These are phyloP conservation scores for Holotrichia oblita DNA, from an alignment of 1,140 invertebrate genomes.

Conservation along the genomic window DNA sequence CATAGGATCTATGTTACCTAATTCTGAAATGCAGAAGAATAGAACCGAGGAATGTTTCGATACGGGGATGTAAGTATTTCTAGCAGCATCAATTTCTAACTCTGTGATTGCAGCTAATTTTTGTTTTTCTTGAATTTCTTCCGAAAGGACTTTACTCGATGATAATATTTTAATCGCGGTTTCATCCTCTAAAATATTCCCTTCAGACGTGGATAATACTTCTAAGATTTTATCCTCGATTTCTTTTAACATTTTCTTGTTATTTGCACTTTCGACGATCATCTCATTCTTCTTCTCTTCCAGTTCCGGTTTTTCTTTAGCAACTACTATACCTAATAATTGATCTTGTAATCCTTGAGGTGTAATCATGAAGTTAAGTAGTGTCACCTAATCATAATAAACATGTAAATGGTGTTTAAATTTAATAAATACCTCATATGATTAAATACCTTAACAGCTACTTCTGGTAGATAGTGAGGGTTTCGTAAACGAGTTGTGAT, in stretches of 20 bases:
- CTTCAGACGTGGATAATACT: slow-evolving; percentile 85
- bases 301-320: slow-evolving; percentile 87
- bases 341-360: slow-evolving; percentile 92
- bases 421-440: background rate
- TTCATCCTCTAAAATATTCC: slow-evolving; percentile 96
- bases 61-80: slow-evolving; percentile 86
- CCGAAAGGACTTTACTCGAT: slow-evolving; percentile 88
- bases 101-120: slow-evolving; percentile 77
- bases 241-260: slow-evolving; percentile 89
- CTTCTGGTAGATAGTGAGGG: slow-evolving; percentile 91
- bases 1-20: slow-evolving; percentile 93
- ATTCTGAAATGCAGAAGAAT: slow-evolving; percentile 92
- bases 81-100: slow-evolving; percentile 82
- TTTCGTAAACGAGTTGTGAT: slow-evolving; percentile 91
- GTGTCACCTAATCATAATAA: slow-evolving; percentile 69
- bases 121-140: slow-evolving; percentile 89
- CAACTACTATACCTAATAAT: slow-evolving; percentile 90
- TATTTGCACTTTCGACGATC: slow-evolving; percentile 89
- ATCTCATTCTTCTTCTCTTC: slow-evolving; percentile 94
- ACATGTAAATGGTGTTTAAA: slow-evolving; percentile 2
- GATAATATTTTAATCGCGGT: slow-evolving; percentile 93
- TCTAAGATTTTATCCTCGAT: slow-evolving; percentile 95
- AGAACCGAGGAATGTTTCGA: slow-evolving; percentile 88
- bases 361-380: slow-evolving; percentile 97
- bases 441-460: slow-evolving; percentile 79